A percentile compares a stretch with the other conserved stretches of the same genome.
Conservation (phyloP, 2,888 invertebrate genomes). For the Caenorhabditis doughertyi region DNA sequence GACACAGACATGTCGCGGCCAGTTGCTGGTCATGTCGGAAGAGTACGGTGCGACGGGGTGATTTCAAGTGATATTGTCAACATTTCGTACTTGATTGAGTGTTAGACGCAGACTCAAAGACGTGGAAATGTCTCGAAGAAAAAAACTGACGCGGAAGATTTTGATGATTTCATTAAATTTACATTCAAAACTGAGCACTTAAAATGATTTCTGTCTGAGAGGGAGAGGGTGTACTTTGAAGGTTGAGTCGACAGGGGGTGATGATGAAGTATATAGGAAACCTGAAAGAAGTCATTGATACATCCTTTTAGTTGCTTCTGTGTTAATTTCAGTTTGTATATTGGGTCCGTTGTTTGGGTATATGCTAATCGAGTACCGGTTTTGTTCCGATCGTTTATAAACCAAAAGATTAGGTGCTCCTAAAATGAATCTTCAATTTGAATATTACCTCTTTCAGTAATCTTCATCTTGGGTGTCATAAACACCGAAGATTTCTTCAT, state of each 20-base stretch:
- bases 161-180: background rate
- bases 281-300: too few relatives aligned
- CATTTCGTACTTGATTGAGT: conserved; percentile 41
- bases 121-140: conserved; percentile 20
- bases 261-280: too few relatives aligned
- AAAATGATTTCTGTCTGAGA: background rate
- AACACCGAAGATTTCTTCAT: background rate
- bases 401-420: too few relatives aligned
- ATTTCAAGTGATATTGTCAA: conserved; percentile 64
- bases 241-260: too few relatives aligned
- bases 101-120: conserved; percentile 38
- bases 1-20: conserved; percentile 55
- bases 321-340: too few relatives aligned
- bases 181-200: too few relatives aligned
- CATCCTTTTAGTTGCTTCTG: too few relatives aligned
- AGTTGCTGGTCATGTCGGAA: conserved; percentile 62
- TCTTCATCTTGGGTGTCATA: background rate
- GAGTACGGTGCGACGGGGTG: conserved; percentile 53
- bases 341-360: too few relatives aligned
- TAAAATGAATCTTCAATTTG: too few relatives aligned
- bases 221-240: too few relatives aligned
- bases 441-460: background rate
- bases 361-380: too few relatives aligned
- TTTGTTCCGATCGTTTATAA: too few relatives aligned
- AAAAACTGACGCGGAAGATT: conserved; percentile 22